phyloP scores from a whole-genome alignment of 1,140 invertebrate genomes.

The Battus philenor region DNA sequence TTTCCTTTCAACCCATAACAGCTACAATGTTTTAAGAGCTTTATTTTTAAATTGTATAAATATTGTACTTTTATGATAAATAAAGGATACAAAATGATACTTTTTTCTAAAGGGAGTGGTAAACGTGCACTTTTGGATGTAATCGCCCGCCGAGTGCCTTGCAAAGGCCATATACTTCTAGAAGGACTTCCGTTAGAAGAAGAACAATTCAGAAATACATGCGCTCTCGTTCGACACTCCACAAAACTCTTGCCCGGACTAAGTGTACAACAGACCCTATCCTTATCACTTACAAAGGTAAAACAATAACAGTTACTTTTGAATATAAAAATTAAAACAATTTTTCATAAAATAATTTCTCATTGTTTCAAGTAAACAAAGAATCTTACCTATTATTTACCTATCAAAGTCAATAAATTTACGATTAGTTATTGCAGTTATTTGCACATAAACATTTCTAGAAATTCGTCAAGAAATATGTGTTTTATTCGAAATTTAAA shows the following conservation, averaged over 20 bases:
- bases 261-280: constrained; percentile 90
- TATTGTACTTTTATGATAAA: too few relatives aligned
- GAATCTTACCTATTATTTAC: not conserved
- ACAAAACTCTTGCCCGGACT: constrained; percentile 89
- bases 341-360: not conserved
- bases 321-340: too few relatives aligned
- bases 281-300: constrained; percentile 87
- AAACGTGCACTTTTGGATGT: constrained; percentile 94
- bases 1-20: too few relatives aligned
- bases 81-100: too few relatives aligned
- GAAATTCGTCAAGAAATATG: not conserved
- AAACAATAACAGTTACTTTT: not conserved
- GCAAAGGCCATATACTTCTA: constrained; percentile 89
- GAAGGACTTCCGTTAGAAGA: constrained; percentile 89
- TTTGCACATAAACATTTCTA: not conserved
- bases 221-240: constrained; percentile 89
- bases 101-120: constrained; percentile 89
- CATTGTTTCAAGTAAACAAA: not conserved
- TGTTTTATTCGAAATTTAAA: too few relatives aligned
- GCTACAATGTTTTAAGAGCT: too few relatives aligned
- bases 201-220: constrained; percentile 88
- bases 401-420: too few relatives aligned
- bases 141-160: constrained; percentile 87
- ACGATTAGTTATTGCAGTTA: too few relatives aligned
- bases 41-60: too few relatives aligned